Evolutionary conservation across 2,888 invertebrate species (phyloP).

Genomic region (Pyrgus malvae): DNA sequence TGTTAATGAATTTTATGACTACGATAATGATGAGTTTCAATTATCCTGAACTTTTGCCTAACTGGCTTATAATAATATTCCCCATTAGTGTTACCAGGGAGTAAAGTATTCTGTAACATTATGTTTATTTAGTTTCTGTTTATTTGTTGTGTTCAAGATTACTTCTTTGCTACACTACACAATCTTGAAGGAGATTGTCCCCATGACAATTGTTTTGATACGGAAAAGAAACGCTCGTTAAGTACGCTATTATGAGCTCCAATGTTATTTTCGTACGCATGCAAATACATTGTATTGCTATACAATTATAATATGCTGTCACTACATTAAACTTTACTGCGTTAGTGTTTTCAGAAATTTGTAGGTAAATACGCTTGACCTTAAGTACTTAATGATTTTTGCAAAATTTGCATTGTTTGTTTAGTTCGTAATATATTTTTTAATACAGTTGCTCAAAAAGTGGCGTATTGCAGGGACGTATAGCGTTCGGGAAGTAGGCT

Average conservation of each 20-base stretch:
- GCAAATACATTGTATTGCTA: not conserved
- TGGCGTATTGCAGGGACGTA: too few species aligned
- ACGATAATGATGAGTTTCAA: too few species aligned
- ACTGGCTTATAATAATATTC: too few species aligned
- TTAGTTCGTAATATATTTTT: not conserved
- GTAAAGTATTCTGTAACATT: too few species aligned
- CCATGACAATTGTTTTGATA: conserved; percentile 19
- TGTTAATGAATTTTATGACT: too few species aligned
- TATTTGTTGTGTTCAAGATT: conserved; percentile 14
- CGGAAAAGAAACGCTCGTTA: conserved; percentile 17
- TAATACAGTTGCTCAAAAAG: too few species aligned
- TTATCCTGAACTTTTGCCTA: too few species aligned
- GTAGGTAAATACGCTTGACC: conserved; percentile 16
- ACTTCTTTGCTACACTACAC: not conserved
- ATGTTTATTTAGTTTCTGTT: not conserved
- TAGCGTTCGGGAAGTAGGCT: too few species aligned
- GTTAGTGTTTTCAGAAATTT: conserved; percentile 12
- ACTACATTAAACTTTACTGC: conserved; percentile 4
- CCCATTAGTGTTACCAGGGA: too few species aligned
- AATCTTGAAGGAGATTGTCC: conserved; percentile 9
- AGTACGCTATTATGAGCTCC: conserved; percentile 5
- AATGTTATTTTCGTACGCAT: conserved; percentile 6
- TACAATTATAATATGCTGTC: conserved; percentile 1
- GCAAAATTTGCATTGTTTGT: conserved; percentile 6
- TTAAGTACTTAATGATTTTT: conserved; percentile 15